Evolutionary conservation across 2,797 vertebrate genomes (phyloP).

Genomic region (Fundulus diaphanus): DNA sequence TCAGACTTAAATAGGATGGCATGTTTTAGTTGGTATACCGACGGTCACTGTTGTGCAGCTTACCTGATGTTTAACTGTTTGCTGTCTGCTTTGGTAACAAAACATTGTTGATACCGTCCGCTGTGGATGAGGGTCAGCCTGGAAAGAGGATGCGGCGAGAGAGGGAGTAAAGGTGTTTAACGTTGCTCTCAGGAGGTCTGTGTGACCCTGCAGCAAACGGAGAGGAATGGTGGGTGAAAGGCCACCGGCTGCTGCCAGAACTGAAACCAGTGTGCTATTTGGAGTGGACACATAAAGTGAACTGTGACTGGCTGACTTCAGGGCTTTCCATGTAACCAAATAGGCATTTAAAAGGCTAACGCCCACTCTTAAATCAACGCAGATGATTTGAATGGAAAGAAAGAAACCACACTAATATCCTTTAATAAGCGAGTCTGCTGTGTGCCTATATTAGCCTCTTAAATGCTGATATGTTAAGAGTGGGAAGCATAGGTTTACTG

Average conservation of each 20-base stretch:
- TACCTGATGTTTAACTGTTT: constrained; percentile 28
- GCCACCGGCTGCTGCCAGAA: constrained; percentile 45
- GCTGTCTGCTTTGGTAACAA: constrained; percentile 69
- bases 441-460: background rate
- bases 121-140: constrained; percentile 37
- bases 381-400: constrained; percentile 26
- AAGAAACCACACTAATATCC: constrained; percentile 1
- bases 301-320: constrained; percentile 15
- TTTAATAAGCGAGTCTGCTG: background rate
- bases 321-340: constrained; percentile 36
- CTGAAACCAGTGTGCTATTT: constrained; percentile 27
- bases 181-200: constrained; percentile 31
- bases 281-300: constrained; percentile 21
- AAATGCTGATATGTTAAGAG: constrained; percentile 2
- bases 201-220: constrained; percentile 25
- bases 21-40: constrained; percentile 2
- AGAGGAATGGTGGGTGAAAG: constrained; percentile 60
- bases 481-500: background rate
- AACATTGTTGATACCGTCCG: constrained; percentile 67
- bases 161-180: constrained; percentile 44
- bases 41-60: background rate
- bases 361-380: constrained; percentile 26
- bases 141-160: constrained; percentile 33
- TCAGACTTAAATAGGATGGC: background rate
- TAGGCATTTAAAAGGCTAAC: constrained; percentile 29